Percentiles rank a stretch among this genome's conserved stretches.
Evolutionary conservation across 2,113 vertebrate species (phyloP).

Genomic region (Podilymbus podiceps): DNA sequence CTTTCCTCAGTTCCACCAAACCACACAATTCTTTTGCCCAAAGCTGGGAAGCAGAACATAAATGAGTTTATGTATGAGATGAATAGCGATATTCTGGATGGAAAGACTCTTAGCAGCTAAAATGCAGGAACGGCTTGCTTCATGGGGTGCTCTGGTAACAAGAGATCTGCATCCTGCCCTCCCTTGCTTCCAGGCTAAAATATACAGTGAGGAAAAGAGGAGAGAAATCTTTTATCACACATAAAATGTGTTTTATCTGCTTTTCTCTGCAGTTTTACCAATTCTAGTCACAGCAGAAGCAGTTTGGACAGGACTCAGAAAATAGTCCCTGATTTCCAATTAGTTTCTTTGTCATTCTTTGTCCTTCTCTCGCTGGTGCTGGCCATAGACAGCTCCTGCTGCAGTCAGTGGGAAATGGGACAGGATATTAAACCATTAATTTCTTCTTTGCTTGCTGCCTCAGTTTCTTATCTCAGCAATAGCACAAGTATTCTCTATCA

Average conservation of each 20-base stretch:
- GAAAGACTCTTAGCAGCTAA: neutral
- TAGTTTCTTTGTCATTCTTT: conserved; percentile 35
- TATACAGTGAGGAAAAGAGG: rapidly evolving
- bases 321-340: conserved; percentile 23
- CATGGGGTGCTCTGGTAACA: neutral
- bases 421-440: conserved; percentile 54
- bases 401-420: neutral
- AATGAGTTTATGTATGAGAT: neutral
- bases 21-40: neutral
- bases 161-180: neutral
- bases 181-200: neutral
- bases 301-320: neutral
- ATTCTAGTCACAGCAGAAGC: neutral
- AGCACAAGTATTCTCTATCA: neutral
- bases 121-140: neutral
- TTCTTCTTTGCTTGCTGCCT: neutral
- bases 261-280: neutral
- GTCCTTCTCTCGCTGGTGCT: neutral
- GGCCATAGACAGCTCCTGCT: neutral
- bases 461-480: conserved; percentile 25
- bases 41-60: neutral
- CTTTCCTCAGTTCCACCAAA: neutral
- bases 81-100: neutral
- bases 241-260: neutral
- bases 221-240: neutral